Conservation (phyloP, 2,888 invertebrate species). For the Sylvicola cinctus region DNA sequence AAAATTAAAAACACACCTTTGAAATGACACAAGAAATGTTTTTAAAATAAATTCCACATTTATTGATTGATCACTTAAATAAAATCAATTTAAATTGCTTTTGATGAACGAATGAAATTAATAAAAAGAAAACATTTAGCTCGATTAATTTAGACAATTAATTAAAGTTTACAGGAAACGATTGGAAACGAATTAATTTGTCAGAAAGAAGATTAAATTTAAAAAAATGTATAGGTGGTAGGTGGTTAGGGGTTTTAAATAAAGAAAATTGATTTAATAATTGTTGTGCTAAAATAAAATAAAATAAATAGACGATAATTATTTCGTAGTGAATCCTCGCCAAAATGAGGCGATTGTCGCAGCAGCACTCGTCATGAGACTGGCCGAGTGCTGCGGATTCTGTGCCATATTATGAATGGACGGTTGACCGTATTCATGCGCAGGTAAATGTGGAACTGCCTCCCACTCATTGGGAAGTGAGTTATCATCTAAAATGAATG, state of each 20-base stretch:
- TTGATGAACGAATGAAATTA: background rate
- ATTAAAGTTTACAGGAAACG: too few relatives aligned
- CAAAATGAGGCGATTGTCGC: constrained; percentile 66
- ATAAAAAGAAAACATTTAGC: background rate
- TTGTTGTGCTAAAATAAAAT: constrained; percentile 1
- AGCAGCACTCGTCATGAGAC: constrained; percentile 60
- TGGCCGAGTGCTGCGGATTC: constrained; percentile 19
- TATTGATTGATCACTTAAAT: too few relatives aligned
- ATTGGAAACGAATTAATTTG: too few relatives aligned
- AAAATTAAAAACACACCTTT: too few relatives aligned
- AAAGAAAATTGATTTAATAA: too few relatives aligned
- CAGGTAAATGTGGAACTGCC: constrained; percentile 29
- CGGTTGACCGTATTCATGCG: constrained; percentile 3
- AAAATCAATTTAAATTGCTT: too few relatives aligned
- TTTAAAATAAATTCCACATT: too few relatives aligned
- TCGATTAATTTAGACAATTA: background rate
- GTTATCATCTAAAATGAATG: constrained; percentile 25
- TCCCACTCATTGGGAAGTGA: constrained; percentile 65
- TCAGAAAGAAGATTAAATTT: too few relatives aligned
- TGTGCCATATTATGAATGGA: constrained; percentile 8
- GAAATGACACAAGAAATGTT: too few relatives aligned
- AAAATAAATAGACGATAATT: constrained; percentile 17
- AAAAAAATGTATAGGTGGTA: too few relatives aligned
- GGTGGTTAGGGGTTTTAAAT: too few relatives aligned
- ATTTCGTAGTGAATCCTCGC: constrained; percentile 41